These are phyloP conservation scores for Dolichoris vasculosae DNA, from an alignment of 1,140 invertebrate species.

Conservation along the genomic window DNA sequence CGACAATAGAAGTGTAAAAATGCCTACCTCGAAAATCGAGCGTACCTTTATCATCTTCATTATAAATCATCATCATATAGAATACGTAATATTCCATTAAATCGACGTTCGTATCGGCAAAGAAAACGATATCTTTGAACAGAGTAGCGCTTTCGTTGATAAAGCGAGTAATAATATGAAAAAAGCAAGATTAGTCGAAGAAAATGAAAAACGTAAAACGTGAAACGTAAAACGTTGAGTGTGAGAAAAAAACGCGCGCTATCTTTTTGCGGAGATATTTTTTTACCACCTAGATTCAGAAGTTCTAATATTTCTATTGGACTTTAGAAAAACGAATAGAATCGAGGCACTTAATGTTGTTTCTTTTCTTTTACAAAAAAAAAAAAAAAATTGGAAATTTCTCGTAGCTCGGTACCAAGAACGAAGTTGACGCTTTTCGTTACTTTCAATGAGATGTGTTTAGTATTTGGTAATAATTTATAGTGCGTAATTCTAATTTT, in stretches of 20 bases:
- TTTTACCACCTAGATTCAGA: conserved; percentile 67
- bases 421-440: conserved; percentile 4
- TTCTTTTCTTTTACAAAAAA: neutral
- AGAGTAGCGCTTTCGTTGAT: conserved; percentile 26
- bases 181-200: conserved; percentile 2
- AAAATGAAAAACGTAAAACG: conserved; percentile 22
- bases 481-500: no score
- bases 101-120: neutral
- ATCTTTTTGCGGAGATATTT: conserved; percentile 66
- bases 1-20: conserved; percentile 52
- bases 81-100: conserved; percentile 6
- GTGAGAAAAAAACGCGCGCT: conserved; percentile 49
- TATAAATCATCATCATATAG: conserved; percentile 28
- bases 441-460: neutral
- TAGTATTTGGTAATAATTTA: no score
- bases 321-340: conserved; percentile 34
- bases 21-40: conserved; percentile 46
- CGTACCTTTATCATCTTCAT: conserved; percentile 34
- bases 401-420: neutral
- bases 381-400: neutral
- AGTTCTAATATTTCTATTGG: conserved; percentile 36
- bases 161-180: conserved; percentile 21
- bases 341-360: conserved; percentile 20
- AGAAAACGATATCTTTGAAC: neutral
- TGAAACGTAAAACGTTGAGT: conserved; percentile 37